Base-by-base conservation (phyloP, 2,888 invertebrate genomes). In the Chorisops tibialis region DNA sequence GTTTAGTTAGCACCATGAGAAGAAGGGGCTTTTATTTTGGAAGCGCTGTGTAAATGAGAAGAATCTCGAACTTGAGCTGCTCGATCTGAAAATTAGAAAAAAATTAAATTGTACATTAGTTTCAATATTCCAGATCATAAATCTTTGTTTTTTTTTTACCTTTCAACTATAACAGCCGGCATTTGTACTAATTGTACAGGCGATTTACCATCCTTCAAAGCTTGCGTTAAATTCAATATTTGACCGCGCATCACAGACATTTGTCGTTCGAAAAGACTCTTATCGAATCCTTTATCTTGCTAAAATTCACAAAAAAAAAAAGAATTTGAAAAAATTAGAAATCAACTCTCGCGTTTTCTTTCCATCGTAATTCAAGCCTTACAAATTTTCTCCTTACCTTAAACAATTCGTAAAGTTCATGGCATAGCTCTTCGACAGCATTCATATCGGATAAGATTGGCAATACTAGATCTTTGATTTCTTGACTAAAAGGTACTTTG, bases 231-330 rank as follows among this genome's bases (percentile, higher is more conserved):
- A 82, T 99, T 99, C 67, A 99, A 83, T 73, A 99, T 96, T 83
- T 98, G 93, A 14, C 99, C 99, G 68, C 99, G 85, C 93, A 99
- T 91, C 70, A 99, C 99, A 69, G 96, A 94, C 96, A 99, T 96
- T 83, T 99, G 99, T 68, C 92, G 89, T 81, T 97, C 96, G 81
- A 95, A 99, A 70, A 95, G 84, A 64, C 91, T 87, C 73, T 88
- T 88, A 82, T 98, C 97, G 81, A 98, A 99, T 43, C 98, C 98
- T 78, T 93, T 94, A 82, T 99, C 99, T 83, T 93, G 93, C 91
- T 98, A 85, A 62, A 83, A 82, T 41, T 2, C 6, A 7, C 19
- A n/a, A 16, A 12, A 41, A 41, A 41, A 1, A 41, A n/a, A 41
- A 11, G 2, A 7, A 47, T 4, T 19, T 6, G 21, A 7, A 9